Evolutionary conservation across 2,797 vertebrate genomes (phyloP), one percentile per base, ranked within the genome.

Genomic region (Parambassis ranga): DNA sequence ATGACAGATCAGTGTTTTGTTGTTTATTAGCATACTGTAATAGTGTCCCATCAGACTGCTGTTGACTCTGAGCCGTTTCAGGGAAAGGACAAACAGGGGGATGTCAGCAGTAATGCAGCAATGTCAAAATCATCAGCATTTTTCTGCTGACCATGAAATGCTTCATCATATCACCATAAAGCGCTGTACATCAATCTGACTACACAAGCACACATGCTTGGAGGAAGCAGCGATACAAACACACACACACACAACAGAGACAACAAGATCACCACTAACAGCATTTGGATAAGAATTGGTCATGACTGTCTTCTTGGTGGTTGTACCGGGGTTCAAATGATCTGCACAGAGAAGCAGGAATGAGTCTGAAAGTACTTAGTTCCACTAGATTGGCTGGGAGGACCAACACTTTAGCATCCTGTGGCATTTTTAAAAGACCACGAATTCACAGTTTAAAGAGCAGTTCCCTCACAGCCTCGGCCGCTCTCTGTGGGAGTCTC

Each of bases 351-450:
- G 4, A 35, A 13, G 11, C 22, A 62, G 31, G 37, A 27, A 24
- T 35, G 16, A 39, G 19, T 22, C 32, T 38, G 24, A 65, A 27
- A 60, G 13, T 1, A 14, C 57, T 77, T 77, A 67, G 59, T 71
- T 81, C 62, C 60, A 11, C 38, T 57, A 49, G 56, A 75, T 20
- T 58, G 48, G 32, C 51, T 64, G 51, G 20, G 46, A 67, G 65
- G 27, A 33, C 38, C 38, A 28, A 65, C 75, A 72, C 51, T 56
- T 64, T 11, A 53, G 13, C 64, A 13, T 66, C 51, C 56, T 61
- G 70, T 77, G 71, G 59, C 81, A 80, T 83, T 84, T 82, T 60
- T 47, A 55, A 79, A 81, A 71, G 69, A 65, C 41, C 61, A 69
- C 46, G 48, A 13, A 77, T 79, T 67, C 66, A 72, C 65, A 32